Percentiles rank a stretch among this genome's conserved stretches.
These are phyloP conservation scores for Gobius niger DNA, from an alignment of 2,113 vertebrate species.

Conservation along the genomic window DNA sequence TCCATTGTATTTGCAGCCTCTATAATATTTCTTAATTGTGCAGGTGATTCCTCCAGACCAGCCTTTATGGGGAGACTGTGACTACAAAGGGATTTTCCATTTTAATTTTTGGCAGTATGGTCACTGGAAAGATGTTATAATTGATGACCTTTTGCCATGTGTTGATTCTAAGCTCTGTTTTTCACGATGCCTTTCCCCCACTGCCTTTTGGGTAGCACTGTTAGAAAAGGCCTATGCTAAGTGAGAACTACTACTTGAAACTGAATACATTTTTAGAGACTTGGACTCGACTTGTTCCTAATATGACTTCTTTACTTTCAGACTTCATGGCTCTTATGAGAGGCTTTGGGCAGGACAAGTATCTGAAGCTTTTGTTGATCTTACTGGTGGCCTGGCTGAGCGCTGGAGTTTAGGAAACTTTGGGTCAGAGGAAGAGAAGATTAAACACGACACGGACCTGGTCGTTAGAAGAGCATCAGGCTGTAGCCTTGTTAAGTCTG, in stretches of 20 bases:
- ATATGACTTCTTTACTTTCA: constrained; percentile 46
- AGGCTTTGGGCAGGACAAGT: constrained; percentile 94
- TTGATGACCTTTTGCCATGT: constrained; percentile 92
- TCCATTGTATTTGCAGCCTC: not conserved
- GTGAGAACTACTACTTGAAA: constrained; percentile 69
- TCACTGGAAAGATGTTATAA: constrained; percentile 85
- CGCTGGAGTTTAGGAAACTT: constrained; percentile 79
- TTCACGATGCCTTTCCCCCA: constrained; percentile 86
- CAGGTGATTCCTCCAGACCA: constrained; percentile 89
- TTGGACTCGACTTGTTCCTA: no score
- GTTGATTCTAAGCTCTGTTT: constrained; percentile 88
- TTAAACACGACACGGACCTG: constrained; percentile 49
- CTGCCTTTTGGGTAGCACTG: constrained; percentile 91
- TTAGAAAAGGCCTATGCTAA: constrained; percentile 98
- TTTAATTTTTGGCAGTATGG: constrained; percentile 89
- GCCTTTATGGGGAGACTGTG: constrained; percentile 82
- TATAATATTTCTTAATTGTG: constrained; percentile 6
- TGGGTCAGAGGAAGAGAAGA: constrained; percentile 42
- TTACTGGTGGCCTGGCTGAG: constrained; percentile 89
- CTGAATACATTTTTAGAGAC: not conserved
- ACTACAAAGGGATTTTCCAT: constrained; percentile 84
- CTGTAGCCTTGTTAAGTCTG: constrained; percentile 76
- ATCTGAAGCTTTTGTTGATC: constrained; percentile 90
- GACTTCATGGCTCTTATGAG: constrained; percentile 90
- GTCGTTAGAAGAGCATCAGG: constrained; percentile 52